Conservation (phyloP, 2,888 invertebrate genomes). For the Monoplex corrugatus region DNA sequence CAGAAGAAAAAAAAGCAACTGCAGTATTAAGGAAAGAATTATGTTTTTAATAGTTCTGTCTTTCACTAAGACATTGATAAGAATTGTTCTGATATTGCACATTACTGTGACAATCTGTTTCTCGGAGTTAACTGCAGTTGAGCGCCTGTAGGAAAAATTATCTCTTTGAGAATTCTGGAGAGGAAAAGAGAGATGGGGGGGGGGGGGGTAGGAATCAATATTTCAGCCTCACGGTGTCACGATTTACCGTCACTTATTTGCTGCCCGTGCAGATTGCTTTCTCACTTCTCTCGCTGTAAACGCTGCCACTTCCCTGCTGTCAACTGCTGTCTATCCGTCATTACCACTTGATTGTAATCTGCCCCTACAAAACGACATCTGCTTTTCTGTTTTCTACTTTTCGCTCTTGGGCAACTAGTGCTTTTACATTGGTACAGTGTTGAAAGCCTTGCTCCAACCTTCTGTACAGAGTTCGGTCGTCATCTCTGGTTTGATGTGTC, state of each 20-base stretch:
- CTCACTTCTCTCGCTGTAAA: not conserved
- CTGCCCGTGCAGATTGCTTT: conserved; percentile 29
- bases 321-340: conserved; percentile 11
- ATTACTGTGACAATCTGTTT: too few species aligned
- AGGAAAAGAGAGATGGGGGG: too few species aligned
- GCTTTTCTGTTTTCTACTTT: not conserved
- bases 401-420: not conserved
- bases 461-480: not conserved
- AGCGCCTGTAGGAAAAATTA: conserved; percentile 17
- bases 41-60: too few species aligned
- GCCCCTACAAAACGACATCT: not conserved
- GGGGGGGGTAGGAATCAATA: conserved; percentile 40
- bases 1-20: too few species aligned
- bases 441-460: not conserved
- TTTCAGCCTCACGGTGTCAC: conserved; percentile 43
- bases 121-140: not conserved
- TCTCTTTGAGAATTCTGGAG: conserved; percentile 28
- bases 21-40: too few species aligned
- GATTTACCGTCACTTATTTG: conserved; percentile 42
- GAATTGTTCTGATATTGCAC: too few species aligned
- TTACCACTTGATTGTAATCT: conserved; percentile 24
- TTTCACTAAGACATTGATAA: too few species aligned
- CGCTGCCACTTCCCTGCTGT: not conserved
- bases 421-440: not conserved
- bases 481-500: not conserved